Evolutionary conservation across 1,140 invertebrate species (phyloP).

Genomic region (Apis cerana): DNA sequence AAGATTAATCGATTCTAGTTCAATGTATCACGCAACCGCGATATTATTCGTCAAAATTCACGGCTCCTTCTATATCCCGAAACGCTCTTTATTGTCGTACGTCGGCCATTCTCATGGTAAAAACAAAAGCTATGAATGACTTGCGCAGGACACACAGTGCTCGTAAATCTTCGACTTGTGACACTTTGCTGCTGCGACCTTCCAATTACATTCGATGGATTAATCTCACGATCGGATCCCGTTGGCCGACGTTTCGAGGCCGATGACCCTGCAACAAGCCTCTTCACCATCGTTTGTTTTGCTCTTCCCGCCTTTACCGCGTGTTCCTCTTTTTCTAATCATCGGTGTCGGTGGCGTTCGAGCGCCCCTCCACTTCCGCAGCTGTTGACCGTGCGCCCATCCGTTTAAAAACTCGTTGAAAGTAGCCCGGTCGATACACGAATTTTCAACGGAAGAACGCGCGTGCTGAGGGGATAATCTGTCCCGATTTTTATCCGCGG

Average conservation of each 20-base stretch:
- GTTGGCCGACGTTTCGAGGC: constrained; percentile 34
- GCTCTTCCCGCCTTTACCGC: not conserved
- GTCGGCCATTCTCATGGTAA: not conserved
- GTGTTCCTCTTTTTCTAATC: constrained; percentile 21
- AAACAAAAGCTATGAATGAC: constrained; percentile 39
- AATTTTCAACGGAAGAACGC: not conserved
- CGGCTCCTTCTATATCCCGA: not conserved
- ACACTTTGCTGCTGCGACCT: constrained; percentile 27
- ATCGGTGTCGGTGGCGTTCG: not conserved
- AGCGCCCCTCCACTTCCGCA: not conserved
- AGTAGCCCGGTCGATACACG: not conserved
- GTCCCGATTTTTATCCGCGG: constrained; percentile 11
- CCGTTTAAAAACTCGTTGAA: constrained; percentile 29
- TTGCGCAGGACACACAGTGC: constrained; percentile 11
- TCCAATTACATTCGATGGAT: constrained; percentile 56
- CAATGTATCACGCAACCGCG: not conserved
- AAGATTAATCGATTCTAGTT: constrained; percentile 7
- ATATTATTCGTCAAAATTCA: not conserved
- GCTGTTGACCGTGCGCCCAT: constrained; percentile 1
- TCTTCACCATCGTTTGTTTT: constrained; percentile 18
- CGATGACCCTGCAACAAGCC: constrained; percentile 13
- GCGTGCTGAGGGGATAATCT: not conserved
- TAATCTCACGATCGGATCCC: constrained; percentile 43
- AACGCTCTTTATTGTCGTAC: constrained; percentile 33
- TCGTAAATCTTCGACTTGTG: constrained; percentile 46